Conservation (phyloP, 2,888 invertebrate species). For the Scaptomyza polygonia region DNA sequence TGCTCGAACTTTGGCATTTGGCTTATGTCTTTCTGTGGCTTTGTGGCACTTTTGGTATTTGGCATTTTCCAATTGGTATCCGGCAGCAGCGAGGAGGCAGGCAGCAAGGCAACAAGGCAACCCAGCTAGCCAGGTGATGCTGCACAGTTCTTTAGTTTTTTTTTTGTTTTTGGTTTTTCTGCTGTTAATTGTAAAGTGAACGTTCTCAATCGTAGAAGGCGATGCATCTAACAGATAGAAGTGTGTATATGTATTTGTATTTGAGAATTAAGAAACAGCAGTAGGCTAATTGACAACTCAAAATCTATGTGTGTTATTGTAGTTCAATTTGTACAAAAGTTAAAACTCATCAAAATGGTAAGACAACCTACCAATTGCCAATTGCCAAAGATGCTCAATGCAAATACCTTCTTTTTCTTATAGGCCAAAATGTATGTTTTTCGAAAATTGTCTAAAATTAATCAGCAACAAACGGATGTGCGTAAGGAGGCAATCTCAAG, state of each 20-base stretch:
- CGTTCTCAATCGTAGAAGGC: constrained; percentile 49
- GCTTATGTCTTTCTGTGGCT: neutral
- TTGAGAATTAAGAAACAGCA: constrained; percentile 14
- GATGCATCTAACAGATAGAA: constrained; percentile 2
- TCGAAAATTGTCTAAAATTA: constrained; percentile 49
- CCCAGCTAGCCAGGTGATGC: constrained; percentile 25
- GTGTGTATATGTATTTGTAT: neutral
- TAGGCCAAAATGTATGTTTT: constrained; percentile 63
- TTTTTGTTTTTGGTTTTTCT: neutral
- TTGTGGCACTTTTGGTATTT: constrained; percentile 48
- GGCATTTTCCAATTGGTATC: constrained; percentile 13
- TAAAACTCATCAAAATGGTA: constrained; percentile 42
- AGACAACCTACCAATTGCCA: constrained; percentile 17
- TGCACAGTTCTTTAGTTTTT: constrained; percentile 14
- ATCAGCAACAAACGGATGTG: constrained; percentile 38
- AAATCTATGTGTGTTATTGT: constrained; percentile 35
- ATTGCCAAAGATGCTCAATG: constrained; percentile 9
- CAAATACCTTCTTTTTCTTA: constrained; percentile 25
- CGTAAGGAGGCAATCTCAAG: constrained; percentile 44
- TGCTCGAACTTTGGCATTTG: constrained; percentile 53
- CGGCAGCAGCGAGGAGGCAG: constrained; percentile 8
- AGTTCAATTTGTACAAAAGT: constrained; percentile 31
- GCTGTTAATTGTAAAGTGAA: constrained; percentile 37
- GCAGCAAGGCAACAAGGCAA: neutral
- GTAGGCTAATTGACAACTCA: constrained; percentile 63